Base-by-base conservation (phyloP, 1,140 invertebrate species). In the Hirudo medicinalis region DNA sequence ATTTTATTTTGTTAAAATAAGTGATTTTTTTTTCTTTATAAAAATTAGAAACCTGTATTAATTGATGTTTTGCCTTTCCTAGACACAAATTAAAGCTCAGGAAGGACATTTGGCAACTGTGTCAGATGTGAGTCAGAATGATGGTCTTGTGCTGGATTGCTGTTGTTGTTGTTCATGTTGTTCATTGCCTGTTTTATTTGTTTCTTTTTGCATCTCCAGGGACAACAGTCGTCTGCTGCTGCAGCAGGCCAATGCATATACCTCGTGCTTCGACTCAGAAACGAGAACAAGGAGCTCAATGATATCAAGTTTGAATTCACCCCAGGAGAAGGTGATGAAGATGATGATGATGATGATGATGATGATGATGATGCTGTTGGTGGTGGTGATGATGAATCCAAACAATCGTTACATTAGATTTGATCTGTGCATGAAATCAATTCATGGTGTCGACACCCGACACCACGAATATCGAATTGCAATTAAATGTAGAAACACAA, bases 271-370 rank as follows among this genome's bases (percentile, higher is more conserved):
- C 83, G 75, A n/a, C 76, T 73, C 76, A 89, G 91, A 75, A 97
- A 98, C 83, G 85, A 89, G 57, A 89, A 88, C 76, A 85, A 89
- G 72, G 94, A 97, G 82, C 82, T 98, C 54, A 97, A 98, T 82
- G 95, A 99, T 79, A 99, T 98, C 75, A 87, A 93, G 76, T 98
- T 98, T 82, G 93, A 98, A 80, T 99, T 92, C 81, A 88, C 89
- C 5, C 87, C 90, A 19, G 91, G 91, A 3, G 88, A 91, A 82
- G 83, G 82, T 84, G 75, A 29, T 32, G 27, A 22, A 13, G 32
- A 22, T 53, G 36, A 22, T 70, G 69, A 54, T 29, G 20, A 32
- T 13, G 17, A n/a, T 27, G 27, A 8, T 9, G 25, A 9, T 71
- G 70, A n/a, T n/a, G 25, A 19, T 60, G 55, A 54, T 55, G 29